Base-by-base conservation (phyloP, 35 echinoderm and acorn worm species). In the Ophioderma brevispina region DNA sequence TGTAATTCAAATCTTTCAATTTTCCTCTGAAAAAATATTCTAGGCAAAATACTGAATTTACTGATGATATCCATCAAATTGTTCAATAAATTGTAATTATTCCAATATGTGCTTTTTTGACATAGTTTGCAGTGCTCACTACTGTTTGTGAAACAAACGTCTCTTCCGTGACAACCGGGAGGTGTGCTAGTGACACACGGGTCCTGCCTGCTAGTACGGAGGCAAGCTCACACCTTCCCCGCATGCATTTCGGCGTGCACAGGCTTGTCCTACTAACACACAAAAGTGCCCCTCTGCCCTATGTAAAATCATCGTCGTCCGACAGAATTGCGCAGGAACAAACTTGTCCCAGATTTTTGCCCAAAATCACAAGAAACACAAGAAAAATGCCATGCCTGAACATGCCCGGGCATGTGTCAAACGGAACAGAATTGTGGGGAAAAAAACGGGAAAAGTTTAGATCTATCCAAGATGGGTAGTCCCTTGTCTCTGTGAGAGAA, bases 161-260 rank as follows among this genome's bases (percentile, higher is more conserved):
- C 41, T 46, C 5, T 17, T 8, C 5, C 17, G 17, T 46, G 41
- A 46, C 59, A 70, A 70, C 10, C 59, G 28, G 23, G 28, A 30
- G 59, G 15, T 25, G 28, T 70, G 59, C 59, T 25, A 1, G 23
- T 30, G 28, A 70, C 59, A 70, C 59, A 25, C 23, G n/a, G 59
- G 59, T 70, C 59, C 59, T 70, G 59, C 59, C 10, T 15, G 59
- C 59, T 2, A 3, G 59, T 25, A 30, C 10, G 2, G n/a, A 70
- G 59, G 59, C 4, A 70, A 70, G n/a, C 59, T 25, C 59, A 70
- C 28, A 70, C 59, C 59, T 70, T 70, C 59, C 59, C 59, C 59
- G 59, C 59, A 70, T 70, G 59, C 59, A 70, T 13, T 70, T 70
- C 59, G 59, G 59, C 59, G n/a, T 70, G 59, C 59, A 70, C 59